Evolutionary conservation across 2,888 invertebrate species (phyloP).

Genomic region (Germaria angustata): DNA sequence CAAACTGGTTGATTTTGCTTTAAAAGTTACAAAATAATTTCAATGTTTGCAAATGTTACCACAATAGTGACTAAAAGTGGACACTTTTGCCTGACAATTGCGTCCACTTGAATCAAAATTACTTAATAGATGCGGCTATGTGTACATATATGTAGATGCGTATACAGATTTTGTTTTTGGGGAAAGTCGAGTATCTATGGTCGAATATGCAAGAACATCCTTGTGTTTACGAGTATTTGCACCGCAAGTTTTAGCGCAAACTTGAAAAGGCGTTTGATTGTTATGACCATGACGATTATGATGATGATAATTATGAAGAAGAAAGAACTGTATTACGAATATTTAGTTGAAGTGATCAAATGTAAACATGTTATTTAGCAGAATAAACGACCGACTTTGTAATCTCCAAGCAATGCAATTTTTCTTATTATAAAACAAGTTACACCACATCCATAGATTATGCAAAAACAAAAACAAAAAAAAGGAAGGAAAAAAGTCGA

Average conservation of each 20-base stretch:
- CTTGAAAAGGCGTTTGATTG: conserved; percentile 20
- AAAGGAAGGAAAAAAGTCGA: too few species aligned
- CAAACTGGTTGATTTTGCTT: too few species aligned
- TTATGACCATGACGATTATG: background rate
- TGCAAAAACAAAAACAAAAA: conserved; percentile 62
- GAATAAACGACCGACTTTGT: conserved; percentile 44
- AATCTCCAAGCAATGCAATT: conserved; percentile 43
- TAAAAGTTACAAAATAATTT: too few species aligned
- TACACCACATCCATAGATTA: conserved; percentile 75
- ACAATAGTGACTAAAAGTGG: too few species aligned
- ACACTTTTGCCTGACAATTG: too few species aligned
- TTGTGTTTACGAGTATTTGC: background rate
- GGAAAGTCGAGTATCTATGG: too few species aligned
- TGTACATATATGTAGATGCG: too few species aligned
- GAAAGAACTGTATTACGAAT: conserved; percentile 18
- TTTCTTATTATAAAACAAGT: conserved; percentile 76
- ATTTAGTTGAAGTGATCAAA: conserved; percentile 23
- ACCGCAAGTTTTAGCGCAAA: background rate
- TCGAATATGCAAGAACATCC: background rate
- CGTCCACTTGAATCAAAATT: too few species aligned
- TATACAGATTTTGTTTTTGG: too few species aligned
- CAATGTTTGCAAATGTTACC: too few species aligned
- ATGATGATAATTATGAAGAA: conserved; percentile 11
- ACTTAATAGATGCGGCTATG: too few species aligned
- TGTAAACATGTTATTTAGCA: conserved; percentile 47